These are phyloP conservation scores for Eurypyga helias DNA, from an alignment of 2,113 vertebrate genomes.

Conservation along the genomic window DNA sequence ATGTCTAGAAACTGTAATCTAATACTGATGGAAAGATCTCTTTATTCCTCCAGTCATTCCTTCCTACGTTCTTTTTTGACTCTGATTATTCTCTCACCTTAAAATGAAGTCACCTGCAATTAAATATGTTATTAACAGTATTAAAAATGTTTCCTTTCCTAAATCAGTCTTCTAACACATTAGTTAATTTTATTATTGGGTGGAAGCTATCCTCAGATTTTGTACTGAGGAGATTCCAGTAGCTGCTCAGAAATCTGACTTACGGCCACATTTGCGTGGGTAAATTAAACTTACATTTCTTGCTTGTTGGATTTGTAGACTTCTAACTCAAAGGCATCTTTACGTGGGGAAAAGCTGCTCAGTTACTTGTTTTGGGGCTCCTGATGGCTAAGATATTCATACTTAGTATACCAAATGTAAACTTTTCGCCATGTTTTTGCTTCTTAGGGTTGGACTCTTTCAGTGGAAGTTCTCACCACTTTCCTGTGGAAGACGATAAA, in stretches of 20 bases:
- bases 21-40: neutral
- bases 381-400: neutral
- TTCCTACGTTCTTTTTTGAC: neutral
- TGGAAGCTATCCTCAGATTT: neutral
- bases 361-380: neutral
- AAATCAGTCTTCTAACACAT: neutral
- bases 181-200: neutral
- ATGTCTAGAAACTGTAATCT: neutral
- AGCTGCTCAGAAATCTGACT: neutral
- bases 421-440: neutral
- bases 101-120: neutral
- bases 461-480: constrained; percentile 72
- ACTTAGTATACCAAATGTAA: neutral
- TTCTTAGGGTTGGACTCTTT: constrained; percentile 69
- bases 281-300: neutral
- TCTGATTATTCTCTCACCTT: neutral
- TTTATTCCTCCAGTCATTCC: neutral
- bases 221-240: neutral
- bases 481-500: constrained; percentile 79
- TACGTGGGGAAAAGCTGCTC: neutral
- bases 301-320: neutral
- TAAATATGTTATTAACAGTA: neutral
- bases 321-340: neutral
- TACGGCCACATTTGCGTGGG: neutral
- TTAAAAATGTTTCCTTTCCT: neutral